phyloP scores from a whole-genome alignment of 1,140 invertebrate species.

The Sitobion miscanthi region DNA sequence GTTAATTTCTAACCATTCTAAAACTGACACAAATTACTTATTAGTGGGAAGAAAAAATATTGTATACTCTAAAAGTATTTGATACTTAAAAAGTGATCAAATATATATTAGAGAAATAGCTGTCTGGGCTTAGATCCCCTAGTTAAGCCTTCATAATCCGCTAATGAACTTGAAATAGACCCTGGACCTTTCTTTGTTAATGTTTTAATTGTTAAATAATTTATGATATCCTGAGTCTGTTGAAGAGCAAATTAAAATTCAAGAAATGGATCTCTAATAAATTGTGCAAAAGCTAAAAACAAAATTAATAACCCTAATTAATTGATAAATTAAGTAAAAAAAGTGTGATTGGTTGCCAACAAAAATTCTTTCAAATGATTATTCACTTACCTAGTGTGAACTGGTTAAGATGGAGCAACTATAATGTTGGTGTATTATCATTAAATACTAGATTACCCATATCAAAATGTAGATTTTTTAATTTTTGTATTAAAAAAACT shows the following conservation, averaged over 20 bases:
- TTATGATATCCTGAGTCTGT: no score
- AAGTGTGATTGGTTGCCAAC: not conserved
- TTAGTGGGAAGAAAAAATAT: no score
- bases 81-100: no score
- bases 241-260: not conserved
- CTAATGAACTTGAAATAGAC: no score
- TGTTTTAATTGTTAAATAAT: no score
- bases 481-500: constrained; percentile 84
- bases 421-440: constrained; percentile 57
- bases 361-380: constrained; percentile 24
- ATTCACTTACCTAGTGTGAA: constrained; percentile 49
- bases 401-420: constrained; percentile 10
- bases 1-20: no score
- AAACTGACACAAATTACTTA: no score
- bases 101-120: no score
- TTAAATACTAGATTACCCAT: constrained; percentile 84
- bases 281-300: constrained; percentile 30
- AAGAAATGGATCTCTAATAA: constrained; percentile 38
- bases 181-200: no score
- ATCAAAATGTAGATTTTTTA: constrained; percentile 77
- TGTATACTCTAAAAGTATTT: no score
- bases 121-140: no score
- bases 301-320: constrained; percentile 19
- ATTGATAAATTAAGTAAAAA: not conserved
- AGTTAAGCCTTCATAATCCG: no score